Base-by-base conservation (phyloP, 2,888 invertebrate species). In the Nomada hirtipes region DNA sequence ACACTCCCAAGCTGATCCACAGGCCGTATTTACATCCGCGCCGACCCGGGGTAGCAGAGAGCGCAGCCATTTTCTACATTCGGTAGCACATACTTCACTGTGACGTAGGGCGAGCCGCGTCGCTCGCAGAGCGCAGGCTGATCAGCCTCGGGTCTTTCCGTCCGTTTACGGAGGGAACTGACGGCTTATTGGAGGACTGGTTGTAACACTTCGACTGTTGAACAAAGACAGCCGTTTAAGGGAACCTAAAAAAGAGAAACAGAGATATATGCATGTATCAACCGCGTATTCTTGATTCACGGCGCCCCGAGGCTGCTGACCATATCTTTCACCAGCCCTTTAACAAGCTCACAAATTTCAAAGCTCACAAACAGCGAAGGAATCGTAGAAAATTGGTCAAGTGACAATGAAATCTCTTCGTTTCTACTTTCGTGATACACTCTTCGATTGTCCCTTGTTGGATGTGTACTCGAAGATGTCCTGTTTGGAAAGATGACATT, bases 11-110 rank as follows among this genome's bases (percentile, higher is more conserved):
- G 76, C 88, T 88, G 86, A 93, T 86, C 91, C 91, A 92, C 80
- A 93, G 88, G 88, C 91, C 90, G 90, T 91, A 92, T 93, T 93
- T 92, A 92, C 92, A 91, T 90, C 87, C 89, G 88, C 89, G 89
- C 88, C 88, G 89, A 91, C 90, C 91, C 89, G 91, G 89, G 83
- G 83, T 91, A 90, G 90, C 91, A 91, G 90, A 91, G 91, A 91
- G 90, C 92, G 92, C 91, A 93, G 93, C 93, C 93, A 93, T 93
- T 93, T 93, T 93, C 93, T 93, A 92, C 90, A 90, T 90, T 91
- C 92, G 92, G 90, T 91, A 91, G 92, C 92, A 92, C 93, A 93
- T 93, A 93, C 92, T 93, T 93, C 89, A 93, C 93, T 92, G 92
- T 92, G 91, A 92, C 91, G 92, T 92, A 90, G 89, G 36, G 77